Evolutionary conservation across 2,888 invertebrate genomes (phyloP).

Genomic region (Phragmatobia fuliginosa): DNA sequence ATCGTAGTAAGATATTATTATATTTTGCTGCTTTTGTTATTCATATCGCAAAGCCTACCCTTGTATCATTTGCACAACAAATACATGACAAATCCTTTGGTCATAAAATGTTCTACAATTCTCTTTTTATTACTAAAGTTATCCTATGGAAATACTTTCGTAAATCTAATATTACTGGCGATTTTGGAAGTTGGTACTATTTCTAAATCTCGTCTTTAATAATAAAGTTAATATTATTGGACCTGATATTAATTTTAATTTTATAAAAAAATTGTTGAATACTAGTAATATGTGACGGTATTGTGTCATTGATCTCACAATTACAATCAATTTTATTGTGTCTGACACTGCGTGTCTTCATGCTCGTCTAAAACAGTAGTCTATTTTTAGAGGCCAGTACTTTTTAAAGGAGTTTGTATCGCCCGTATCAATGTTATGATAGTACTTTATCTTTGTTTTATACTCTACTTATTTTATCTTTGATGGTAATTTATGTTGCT

Average conservation of each 20-base stretch:
- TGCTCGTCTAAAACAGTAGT: conserved; percentile 21
- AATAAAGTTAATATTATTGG: background rate
- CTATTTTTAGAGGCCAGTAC: conserved; percentile 43
- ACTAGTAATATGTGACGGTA: background rate
- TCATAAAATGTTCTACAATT: background rate
- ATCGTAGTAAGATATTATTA: conserved; percentile 22
- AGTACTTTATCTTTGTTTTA: conserved; percentile 1
- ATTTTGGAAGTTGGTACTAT: background rate
- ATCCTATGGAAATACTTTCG: background rate
- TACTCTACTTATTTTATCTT: background rate
- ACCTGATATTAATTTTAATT: background rate
- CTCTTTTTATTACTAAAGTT: background rate
- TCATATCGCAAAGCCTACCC: conserved; percentile 11
- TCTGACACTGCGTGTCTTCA: conserved; percentile 17
- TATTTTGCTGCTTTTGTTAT: conserved; percentile 12
- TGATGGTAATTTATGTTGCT: background rate
- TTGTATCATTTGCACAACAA: conserved; percentile 3
- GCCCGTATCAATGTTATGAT: conserved; percentile 17
- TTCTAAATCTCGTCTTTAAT: no score
- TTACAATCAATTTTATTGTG: conserved; percentile 29
- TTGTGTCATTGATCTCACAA: conserved; percentile 20
- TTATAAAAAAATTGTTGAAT: background rate
- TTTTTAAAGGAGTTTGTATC: conserved; percentile 27
- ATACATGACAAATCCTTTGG: conserved; percentile 13
- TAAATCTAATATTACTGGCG: background rate